Percentiles rank a stretch among this genome's conserved stretches.
These are phyloP conservation scores for Plebejus anna DNA, from an alignment of 2,888 invertebrate genomes.

Conservation along the genomic window DNA sequence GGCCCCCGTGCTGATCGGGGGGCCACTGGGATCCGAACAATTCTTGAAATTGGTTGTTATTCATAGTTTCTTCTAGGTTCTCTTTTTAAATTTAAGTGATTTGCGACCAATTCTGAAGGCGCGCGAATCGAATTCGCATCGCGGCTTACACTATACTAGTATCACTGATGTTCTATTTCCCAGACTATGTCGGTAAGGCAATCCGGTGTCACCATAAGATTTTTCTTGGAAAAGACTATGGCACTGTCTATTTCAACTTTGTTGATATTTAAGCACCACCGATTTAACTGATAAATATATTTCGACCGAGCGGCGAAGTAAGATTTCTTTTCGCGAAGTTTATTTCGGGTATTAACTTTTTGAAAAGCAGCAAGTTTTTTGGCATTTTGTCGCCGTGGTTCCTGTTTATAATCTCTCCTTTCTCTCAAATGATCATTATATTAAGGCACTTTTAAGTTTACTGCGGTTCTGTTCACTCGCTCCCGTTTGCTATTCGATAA, in stretches of 20 bases:
- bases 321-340: constrained; percentile 75
- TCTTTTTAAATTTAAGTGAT: constrained; percentile 53
- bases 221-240: constrained; percentile 63
- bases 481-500: constrained; percentile 60
- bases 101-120: constrained; percentile 55
- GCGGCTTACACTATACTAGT: constrained; percentile 57
- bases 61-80: constrained; percentile 49
- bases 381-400: constrained; percentile 76
- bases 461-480: constrained; percentile 61
- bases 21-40: constrained; percentile 76
- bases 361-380: constrained; percentile 72
- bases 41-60: constrained; percentile 74
- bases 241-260: constrained; percentile 66
- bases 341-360: constrained; percentile 74
- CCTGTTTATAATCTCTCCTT: constrained; percentile 54
- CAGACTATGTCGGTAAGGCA: constrained; percentile 75
- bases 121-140: constrained; percentile 72
- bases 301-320: constrained; percentile 65
- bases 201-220: constrained; percentile 56
- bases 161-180: constrained; percentile 52
- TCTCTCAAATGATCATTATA: constrained; percentile 61
- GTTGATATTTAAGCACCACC: constrained; percentile 59
- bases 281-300: constrained; percentile 72
- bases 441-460: constrained; percentile 68
- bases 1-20: constrained; percentile 72